Conservation (phyloP, 2,113 vertebrate genomes). For the Neoarius graeffei region DNA sequence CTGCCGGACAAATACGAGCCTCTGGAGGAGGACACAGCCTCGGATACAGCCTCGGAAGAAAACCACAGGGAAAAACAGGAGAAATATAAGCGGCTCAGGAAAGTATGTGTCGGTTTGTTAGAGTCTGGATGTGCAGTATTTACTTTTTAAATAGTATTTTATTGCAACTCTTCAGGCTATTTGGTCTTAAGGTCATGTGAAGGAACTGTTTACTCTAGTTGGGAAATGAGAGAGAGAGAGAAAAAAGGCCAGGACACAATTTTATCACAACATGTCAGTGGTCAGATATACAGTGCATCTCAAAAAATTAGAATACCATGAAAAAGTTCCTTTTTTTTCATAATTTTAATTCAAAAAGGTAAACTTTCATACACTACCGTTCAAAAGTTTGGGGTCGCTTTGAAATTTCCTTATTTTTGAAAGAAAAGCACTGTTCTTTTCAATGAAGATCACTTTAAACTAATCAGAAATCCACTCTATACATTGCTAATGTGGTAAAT, state of each 20-base stretch:
- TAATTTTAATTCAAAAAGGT: no score
- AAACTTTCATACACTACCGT: no score
- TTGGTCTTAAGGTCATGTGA: not conserved
- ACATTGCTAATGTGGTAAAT: no score
- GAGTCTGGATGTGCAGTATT: not conserved
- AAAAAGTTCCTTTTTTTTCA: no score
- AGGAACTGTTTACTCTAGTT: not conserved
- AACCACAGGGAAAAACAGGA: slow-evolving; percentile 45
- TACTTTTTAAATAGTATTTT: not conserved
- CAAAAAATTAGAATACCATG: no score
- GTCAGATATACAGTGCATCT: no score
- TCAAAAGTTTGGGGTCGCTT: no score
- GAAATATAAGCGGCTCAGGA: slow-evolving; percentile 69
- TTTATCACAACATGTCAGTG: not conserved
- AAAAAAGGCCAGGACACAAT: not conserved
- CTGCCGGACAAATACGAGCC: slow-evolving; percentile 73
- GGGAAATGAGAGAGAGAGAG: not conserved
- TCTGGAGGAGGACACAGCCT: slow-evolving; percentile 55
- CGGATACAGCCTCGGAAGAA: slow-evolving; percentile 46
- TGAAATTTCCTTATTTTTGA: no score
- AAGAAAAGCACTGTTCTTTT: no score
- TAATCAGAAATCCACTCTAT: no score
- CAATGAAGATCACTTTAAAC: no score
- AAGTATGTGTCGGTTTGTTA: slow-evolving; percentile 59
- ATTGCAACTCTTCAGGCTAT: not conserved